Evolutionary conservation across 2,888 invertebrate genomes (phyloP), one percentile per base, ranked within the genome.

Genomic region (Gandaritis pyraliata): DNA sequence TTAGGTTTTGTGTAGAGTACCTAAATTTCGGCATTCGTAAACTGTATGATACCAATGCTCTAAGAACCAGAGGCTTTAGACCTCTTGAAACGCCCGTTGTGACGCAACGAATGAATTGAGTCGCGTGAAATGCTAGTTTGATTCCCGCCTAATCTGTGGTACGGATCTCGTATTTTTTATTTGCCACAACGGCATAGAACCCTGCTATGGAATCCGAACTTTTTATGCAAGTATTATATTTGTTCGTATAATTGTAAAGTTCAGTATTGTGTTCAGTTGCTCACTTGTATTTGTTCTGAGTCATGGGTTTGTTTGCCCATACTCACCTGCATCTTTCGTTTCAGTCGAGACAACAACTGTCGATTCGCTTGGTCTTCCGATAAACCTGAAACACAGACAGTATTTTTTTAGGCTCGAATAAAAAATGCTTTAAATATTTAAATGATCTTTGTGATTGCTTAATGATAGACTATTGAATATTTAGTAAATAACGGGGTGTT

Each of bases 251-350:
- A 46, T n/a, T 33, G 8, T n/a, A 50, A 23, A 23, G n/a, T 18
- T 30, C n/a, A n/a, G 29, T 39, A 12, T 46, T 39, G 15, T 30
- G 33, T 12, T 50, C 11, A 39, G 38, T 38, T 50, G 53, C 63
- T 63, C 55, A 63, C 63, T 58, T 57, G 57, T 52, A 29, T 55
- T 51, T 33, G 58, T 38, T 53, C 33, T 47, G 60, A 60, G 60
- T 64, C 57, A 60, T 58, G 60, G 57, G 60, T 41, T 54, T 64
- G 64, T 47, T 53, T 48, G 46, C 65, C 58, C 56, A 56, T 48
- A 59, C 70, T 61, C 39, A 91, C 92, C 85, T 92, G 92, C 71
- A 92, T 82, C 78, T 93, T 93, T 66, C 92, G 81, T 72, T 93
- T 93, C 2, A 93, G 75, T 63, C 91, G 91, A 63, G 89, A 91